Base-by-base conservation (phyloP, 2,888 invertebrate species). In the Campoletis raptor region DNA sequence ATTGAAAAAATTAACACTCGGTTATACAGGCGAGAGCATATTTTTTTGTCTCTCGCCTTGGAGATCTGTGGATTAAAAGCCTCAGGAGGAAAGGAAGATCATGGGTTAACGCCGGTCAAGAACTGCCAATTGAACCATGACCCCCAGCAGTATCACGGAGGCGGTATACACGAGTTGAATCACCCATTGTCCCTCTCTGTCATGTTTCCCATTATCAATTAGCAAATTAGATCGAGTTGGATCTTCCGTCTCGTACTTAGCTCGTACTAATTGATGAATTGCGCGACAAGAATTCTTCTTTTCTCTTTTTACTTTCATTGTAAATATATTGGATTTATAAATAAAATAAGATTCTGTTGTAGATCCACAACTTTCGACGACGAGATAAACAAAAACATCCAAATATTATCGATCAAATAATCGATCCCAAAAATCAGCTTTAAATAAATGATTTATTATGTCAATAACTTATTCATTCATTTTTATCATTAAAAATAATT, bases 41-140 rank as follows among this genome's bases (percentile, higher is more conserved):
- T 64, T 12, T 64, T 64, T 61, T 69, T 15, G 30, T 70, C 61
- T 42, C 48, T 61, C 67, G 83, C 24, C 57, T 52, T 21, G 30
- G 48, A 81, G 70, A 69, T 83, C 42, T 69, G 52, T 37, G 85
- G 81, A 87, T 84, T 79, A 87, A 82, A 77, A 70, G 36, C 36
- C 48, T 21, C 48, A 48, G 30, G 72, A 24, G 37, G 36, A 52
- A 70, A 57, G 76, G 57, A 72, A 70, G 69, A 69, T 81, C 88
- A 72, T 77, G 87, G 91, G 92, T 93, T 92, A 92, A 93, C 83
- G 86, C 86, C 86, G 88, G 90, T 90, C 91, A 92, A 92, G 91
- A 92, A 93, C 91, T 91, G 90, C 88, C 91, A 92, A 92, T 93
- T 94, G 92, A 93, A 91, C 92, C 91, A 88, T 93, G 92, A 93